Evolutionary conservation across 2,113 vertebrate genomes (phyloP), one percentile per base, ranked within the genome.

Genomic region (Pachycephala philippinensis): DNA sequence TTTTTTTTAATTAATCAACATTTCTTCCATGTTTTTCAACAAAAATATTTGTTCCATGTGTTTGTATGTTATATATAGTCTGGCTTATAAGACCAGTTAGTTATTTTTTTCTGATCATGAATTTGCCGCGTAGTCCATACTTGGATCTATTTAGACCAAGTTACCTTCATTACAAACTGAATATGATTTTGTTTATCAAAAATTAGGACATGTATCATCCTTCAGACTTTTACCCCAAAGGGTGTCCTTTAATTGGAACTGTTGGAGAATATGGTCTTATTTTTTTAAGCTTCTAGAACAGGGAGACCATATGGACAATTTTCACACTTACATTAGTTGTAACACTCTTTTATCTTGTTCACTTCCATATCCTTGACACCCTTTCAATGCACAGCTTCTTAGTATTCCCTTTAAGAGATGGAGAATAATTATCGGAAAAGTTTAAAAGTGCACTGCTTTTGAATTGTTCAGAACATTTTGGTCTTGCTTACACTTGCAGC

Each of bases 281-380:
- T 91, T 94, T 92, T 90, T 64, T 59, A 74, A 92, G 39, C 52
- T 78, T 59, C 77, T 64, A 30, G 72, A 50, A 87, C 0, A 0
- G 18, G 40, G 33, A 89, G 35, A 91, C 31, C 95, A 93, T 96
- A 92, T 95, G 89, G 84, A 70, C 76, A 66, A 63, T 91, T 93
- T 96, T 96, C 64, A 1, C 93, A 95, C 68, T 89, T 95, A 76
- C 14, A 59, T 88, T 94, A 84, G 64, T 90, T 92, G 72, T 84
- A 95, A 87, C 60, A 81, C 15, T 59, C 50, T 85, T 90, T 86
- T 82, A 56, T 94, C 81, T 68, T 94, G n/a, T 95, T 89, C 89
- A 75, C 44, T 92, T 92, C 60, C 76, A 31, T 85, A 88, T 83
- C 23, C 70, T 68, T 84, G 54, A 93, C 50, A 90, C n/a, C 35